Conservation (phyloP, 2,888 invertebrate genomes). For the Lasius fuliginosus region DNA sequence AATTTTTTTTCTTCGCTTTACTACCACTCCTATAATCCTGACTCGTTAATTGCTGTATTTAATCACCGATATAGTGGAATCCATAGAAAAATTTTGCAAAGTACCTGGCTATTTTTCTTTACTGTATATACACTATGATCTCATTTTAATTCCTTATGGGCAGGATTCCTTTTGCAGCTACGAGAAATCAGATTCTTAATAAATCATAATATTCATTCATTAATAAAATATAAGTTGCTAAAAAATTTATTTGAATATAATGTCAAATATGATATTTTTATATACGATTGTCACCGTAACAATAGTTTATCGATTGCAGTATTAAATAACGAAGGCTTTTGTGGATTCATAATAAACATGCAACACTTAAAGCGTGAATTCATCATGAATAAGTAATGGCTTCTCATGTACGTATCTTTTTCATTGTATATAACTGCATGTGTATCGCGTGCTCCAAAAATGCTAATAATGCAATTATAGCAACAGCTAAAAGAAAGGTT, state of each 20-base stretch:
- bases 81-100: constrained; percentile 12
- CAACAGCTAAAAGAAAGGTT: constrained; percentile 3
- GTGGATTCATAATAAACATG: not conserved
- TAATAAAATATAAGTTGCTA: not conserved
- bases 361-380: constrained; percentile 8
- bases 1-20: constrained; percentile 78
- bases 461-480: constrained; percentile 18
- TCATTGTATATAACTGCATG: constrained; percentile 28
- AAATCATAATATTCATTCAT: not conserved
- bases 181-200: not conserved
- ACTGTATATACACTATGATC: not conserved
- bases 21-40: constrained; percentile 40
- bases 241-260: constrained; percentile 7
- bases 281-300: not conserved
- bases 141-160: constrained; percentile 15
- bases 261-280: not conserved
- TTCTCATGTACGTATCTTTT: constrained; percentile 5
- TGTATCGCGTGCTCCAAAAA: constrained; percentile 26
- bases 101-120: not conserved
- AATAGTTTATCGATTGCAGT: not conserved
- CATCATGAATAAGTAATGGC: not conserved
- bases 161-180: not conserved
- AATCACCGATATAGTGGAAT: constrained; percentile 8
- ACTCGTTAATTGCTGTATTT: constrained; percentile 18
- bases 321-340: not conserved